Evolutionary conservation across 2,113 vertebrate species (phyloP), one percentile per base, ranked within the genome.

Genomic region (Hippocampus barbouri): DNA sequence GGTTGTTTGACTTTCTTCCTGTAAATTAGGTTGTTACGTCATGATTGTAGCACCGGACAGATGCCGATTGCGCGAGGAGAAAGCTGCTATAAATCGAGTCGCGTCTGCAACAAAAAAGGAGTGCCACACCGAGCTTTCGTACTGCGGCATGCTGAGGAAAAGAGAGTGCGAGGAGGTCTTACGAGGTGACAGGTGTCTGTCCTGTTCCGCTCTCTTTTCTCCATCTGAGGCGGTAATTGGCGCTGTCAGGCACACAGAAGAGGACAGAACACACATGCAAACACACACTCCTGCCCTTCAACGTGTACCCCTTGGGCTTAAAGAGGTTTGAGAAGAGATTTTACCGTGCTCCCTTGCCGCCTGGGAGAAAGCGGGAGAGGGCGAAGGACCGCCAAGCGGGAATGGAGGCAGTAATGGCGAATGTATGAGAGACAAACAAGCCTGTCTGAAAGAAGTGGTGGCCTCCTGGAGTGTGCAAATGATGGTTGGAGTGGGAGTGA

Each of bases 221-320:
- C 87, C 73, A 70, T 82, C 82, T 82, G 81, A 89, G 80, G 77
- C 84, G 76, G 84, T 90, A 91, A 92, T 91, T 91, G 86, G 83
- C 82, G 86, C 69, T 90, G 86, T 91, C 89, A 90, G 86, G 84
- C 82, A 79, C 78, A 85, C 79, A 82, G 65, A 70, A 76, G 64
- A 86, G 83, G 82, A 88, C 79, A 75, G 76, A 79, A 77, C 78
- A 82, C 76, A 80, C 81, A 75, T 12, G 56, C 68, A 68, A 63
- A 77, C 72, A 70, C 71, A 69, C 74, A 78, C 73, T 77, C 71
- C 69, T 85, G 82, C 80, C 83, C 86, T 88, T 90, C 82, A 87
- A 76, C 65, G 12, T 79, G 77, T 63, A 68, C 74, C 84, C 79
- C 71, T 23, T 65, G 84, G 83, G 80, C 72, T 80, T 83, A 79